A percentile compares a stretch with the other conserved stretches of the same genome.
These are phyloP conservation scores for Heterodera schachtii DNA, from an alignment of 1,140 invertebrate genomes.

Conservation along the genomic window DNA sequence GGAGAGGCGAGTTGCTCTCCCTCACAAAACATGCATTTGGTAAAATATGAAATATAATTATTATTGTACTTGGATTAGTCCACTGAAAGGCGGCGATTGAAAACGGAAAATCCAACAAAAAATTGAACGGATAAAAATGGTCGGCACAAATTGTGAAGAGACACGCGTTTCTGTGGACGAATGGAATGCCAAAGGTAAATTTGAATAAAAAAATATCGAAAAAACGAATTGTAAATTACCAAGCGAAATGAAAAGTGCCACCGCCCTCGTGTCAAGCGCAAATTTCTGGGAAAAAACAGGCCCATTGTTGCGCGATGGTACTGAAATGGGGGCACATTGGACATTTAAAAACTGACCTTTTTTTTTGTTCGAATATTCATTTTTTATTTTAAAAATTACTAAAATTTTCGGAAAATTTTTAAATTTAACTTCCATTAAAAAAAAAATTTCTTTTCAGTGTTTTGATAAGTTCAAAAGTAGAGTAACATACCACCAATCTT, in stretches of 20 bases:
- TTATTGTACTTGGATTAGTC: neutral
- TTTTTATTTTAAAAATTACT: too few relatives aligned
- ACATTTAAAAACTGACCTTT: too few relatives aligned
- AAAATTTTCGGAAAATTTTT: too few relatives aligned
- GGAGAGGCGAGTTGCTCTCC: too few relatives aligned
- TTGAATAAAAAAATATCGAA: neutral
- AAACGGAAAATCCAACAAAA: neutral
- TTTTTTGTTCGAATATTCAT: too few relatives aligned
- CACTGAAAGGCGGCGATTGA: neutral
- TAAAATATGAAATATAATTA: too few relatives aligned
- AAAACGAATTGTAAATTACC: neutral
- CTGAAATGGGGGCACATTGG: neutral
- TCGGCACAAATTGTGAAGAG: neutral
- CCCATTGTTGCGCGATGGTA: neutral
- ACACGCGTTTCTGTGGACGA: neutral
- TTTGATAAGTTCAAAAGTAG: too few relatives aligned
- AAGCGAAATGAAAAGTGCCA: neutral
- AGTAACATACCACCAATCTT: conserved; percentile 27
- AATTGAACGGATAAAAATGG: neutral
- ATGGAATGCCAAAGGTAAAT: neutral
- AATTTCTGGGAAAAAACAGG: neutral
- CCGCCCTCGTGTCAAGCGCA: neutral
- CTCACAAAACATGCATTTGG: too few relatives aligned
- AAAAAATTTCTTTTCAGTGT: too few relatives aligned
- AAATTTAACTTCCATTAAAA: too few relatives aligned